Base-by-base conservation (phyloP, 2,113 vertebrate genomes). In the Chascanopsetta lugubris region DNA sequence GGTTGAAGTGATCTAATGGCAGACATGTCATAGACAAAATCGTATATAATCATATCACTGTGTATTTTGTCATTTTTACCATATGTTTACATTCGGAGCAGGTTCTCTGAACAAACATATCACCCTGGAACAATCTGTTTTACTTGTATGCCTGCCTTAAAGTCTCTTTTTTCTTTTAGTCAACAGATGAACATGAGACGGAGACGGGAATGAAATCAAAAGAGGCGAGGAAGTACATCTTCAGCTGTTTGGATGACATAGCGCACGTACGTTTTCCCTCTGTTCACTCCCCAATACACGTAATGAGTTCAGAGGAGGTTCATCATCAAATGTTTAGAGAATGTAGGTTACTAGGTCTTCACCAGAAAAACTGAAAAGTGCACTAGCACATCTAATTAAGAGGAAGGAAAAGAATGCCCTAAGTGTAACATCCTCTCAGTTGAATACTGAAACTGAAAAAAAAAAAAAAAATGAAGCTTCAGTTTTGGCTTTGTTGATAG, bases 191-290 rank as follows among this genome's bases (percentile, higher is more conserved):
- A 49, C 97, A 99, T 0, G 97, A 99, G 85, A 90, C 94, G 8
- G 97, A 98, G 90, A 99, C 96, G 25, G 96, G 96, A 77, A 97
- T 99, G 94, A 99, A 99, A 86, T 99, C 97, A 86, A 99, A 99
- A 90, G 97, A 99, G 92, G 96, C 97, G 75, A 93, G 97, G 77
- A 99, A 99, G 93, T 99, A 98, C 90, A 98, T 99, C 93, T 99
- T 99, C 93, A 96, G 92, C 93, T 95, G 94, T 94, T 95, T 99
- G 94, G 97, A 99, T 92, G 97, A 99, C 88, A 95, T 99, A 90
- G 95, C 91, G 94, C 96, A 99, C 7, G 97, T 99, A 92, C 85
- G 96, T 97, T 66, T 13, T 18, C 66, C 24, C 57, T 61, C 57
- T 61, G 22, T 29, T 55, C 18, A 8, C n/a, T 66, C 42, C 42